Conservation (phyloP, 2,888 invertebrate genomes). For the Chrysina gloriosa region DNA sequence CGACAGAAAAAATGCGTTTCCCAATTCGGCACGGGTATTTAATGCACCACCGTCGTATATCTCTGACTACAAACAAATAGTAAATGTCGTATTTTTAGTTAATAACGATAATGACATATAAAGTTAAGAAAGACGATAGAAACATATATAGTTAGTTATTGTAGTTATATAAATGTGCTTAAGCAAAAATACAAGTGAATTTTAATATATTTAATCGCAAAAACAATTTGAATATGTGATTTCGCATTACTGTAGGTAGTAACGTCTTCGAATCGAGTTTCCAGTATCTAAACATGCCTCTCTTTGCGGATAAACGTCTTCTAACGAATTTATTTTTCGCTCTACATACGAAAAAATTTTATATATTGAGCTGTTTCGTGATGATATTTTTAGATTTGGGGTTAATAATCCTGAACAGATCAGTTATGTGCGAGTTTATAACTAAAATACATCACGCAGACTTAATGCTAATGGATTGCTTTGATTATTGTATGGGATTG, state of each 20-base stretch:
- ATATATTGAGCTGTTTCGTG: background rate
- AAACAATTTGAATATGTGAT: too few relatives aligned
- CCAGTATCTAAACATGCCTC: background rate
- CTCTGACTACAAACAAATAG: too few relatives aligned
- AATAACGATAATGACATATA: background rate
- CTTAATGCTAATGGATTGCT: background rate
- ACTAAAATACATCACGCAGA: background rate
- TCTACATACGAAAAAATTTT: background rate
- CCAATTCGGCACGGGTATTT: too few relatives aligned
- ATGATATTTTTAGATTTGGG: too few relatives aligned
- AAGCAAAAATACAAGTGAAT: conserved; percentile 5
- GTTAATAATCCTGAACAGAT: background rate
- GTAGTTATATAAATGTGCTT: background rate
- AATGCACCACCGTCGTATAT: too few relatives aligned
- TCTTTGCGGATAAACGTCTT: too few relatives aligned
- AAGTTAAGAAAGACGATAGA: background rate
- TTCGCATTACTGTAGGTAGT: too few relatives aligned
- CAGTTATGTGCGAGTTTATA: background rate
- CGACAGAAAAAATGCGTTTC: too few relatives aligned
- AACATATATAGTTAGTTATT: background rate
- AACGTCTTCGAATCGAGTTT: too few relatives aligned
- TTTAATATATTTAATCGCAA: too few relatives aligned
- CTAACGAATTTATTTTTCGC: background rate
- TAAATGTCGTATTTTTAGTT: background rate
- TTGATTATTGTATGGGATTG: background rate